A percentile compares a stretch with the other conserved stretches of the same genome.
Conservation (phyloP, 2,113 vertebrate species). For the Dascyllus trimaculatus region DNA sequence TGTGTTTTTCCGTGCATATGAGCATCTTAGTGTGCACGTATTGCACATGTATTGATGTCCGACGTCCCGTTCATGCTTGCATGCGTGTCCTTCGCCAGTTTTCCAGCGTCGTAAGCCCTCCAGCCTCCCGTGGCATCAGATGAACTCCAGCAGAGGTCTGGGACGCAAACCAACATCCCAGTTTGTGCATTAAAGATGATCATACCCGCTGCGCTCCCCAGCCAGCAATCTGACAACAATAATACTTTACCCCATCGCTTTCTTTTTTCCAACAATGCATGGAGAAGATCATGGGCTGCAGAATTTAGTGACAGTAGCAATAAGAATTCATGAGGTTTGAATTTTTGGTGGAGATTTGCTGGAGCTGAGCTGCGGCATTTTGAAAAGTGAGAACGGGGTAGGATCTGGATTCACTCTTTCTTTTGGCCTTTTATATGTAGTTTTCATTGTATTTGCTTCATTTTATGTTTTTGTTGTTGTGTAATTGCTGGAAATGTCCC, state of each 20-base stretch:
- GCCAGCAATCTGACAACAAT: constrained; percentile 61
- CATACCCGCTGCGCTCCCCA: constrained; percentile 20
- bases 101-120: constrained; percentile 47
- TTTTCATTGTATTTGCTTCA: not conserved
- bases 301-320: constrained; percentile 45
- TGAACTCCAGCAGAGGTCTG: constrained; percentile 50
- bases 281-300: constrained; percentile 1
- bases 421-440: not conserved
- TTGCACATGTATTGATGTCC: not conserved
- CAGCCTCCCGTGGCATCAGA: constrained; percentile 38
- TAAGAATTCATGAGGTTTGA: constrained; percentile 26
- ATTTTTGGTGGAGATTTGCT: constrained; percentile 13
- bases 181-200: constrained; percentile 29
- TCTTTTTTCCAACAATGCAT: constrained; percentile 25
- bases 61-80: constrained; percentile 7
- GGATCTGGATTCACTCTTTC: constrained; percentile 3
- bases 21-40: too few relatives aligned
- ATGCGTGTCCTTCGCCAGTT: constrained; percentile 15
- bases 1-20: too few relatives aligned
- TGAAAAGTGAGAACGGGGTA: not conserved
- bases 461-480: not conserved
- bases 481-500: not conserved
- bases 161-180: constrained; percentile 53
- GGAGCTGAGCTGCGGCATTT: constrained; percentile 27
- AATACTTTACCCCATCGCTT: constrained; percentile 26